Evolutionary conservation across 1,140 invertebrate species (phyloP), one percentile per base, ranked within the genome.

Genomic region (Atopsyche davidsoni): DNA sequence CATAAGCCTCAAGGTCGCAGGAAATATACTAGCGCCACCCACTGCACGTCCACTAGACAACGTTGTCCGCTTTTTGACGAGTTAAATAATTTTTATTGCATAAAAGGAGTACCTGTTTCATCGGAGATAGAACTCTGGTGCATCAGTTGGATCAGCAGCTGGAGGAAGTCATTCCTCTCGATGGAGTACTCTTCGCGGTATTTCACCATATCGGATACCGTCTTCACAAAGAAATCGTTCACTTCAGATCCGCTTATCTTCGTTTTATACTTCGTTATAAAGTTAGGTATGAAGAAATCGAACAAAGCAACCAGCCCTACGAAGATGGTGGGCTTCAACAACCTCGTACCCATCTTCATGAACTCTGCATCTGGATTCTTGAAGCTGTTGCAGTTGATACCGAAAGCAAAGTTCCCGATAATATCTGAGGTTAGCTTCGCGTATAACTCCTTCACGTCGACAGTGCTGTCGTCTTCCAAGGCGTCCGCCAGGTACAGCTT

Each of bases 401-500:
- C 81, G 60, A 81, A 81, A 3, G 77, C 79, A 19, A 78, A 74
- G 16, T 64, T 75, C 0, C 75, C 79, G 18, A 83, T 80, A 0
- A 80, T 72, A 62, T 83, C 81, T 34, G 79, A 80, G 0, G 79
- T 75, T 51, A 75, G 82, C 28, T 74, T 70, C 1, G 73, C 72
- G 38, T 77, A 73, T 1, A 80, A 53, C n/a, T 82, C 73, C 3
- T 75, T 73, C 23, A 79, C 67, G 59, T 75, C 74, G 9, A 75
- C 54, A 0, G 60, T 24, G 23, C 61, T 45, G 0, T 36, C 50
- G 0, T 59, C 61, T 0, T 47, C 44, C 16, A 62, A 23, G 2
- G 60, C 44, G 7, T 47, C 21, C 11, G 64, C 61, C 2, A 59
- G 58, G 23, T 63, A 61, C 17, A 59, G 46, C 1, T 64, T 45